Conservation (phyloP, 64 coral and sea anemone species). For the Porites australiensis region DNA sequence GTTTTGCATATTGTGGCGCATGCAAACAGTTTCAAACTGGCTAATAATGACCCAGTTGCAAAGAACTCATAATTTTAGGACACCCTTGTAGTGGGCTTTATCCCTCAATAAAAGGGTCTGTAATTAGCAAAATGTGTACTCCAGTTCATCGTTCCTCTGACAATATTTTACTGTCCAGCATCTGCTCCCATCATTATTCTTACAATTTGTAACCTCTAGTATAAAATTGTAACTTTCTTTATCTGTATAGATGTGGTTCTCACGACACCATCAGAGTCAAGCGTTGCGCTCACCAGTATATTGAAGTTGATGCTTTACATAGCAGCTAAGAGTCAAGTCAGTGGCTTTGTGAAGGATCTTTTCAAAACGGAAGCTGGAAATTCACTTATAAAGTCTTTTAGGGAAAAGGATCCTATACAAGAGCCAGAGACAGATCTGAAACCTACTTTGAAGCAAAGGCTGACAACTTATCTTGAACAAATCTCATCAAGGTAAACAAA, state of each 20-base stretch:
- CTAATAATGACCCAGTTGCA: no score
- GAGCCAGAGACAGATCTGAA: background rate
- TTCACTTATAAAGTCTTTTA: slow-evolving; percentile 1
- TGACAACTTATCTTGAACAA: slow-evolving; percentile 2
- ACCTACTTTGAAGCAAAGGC: background rate
- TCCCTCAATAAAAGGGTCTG: no score
- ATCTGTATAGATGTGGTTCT: background rate
- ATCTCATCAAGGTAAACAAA: background rate
- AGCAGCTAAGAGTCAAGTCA: background rate
- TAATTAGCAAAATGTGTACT: no score
- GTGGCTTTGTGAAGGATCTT: background rate
- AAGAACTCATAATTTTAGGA: no score
- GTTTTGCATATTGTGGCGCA: no score
- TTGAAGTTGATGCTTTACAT: slow-evolving; percentile 4
- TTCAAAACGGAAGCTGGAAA: slow-evolving; percentile 1
- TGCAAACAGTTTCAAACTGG: no score
- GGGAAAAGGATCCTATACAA: background rate
- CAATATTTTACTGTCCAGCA: background rate
- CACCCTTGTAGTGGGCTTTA: no score
- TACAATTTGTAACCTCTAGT: no score
- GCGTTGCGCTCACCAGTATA: background rate
- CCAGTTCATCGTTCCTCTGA: no score
- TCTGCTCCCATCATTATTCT: no score
- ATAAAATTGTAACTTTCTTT: background rate
- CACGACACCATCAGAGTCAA: background rate